phyloP scores from a whole-genome alignment of 2,113 vertebrate genomes.

The Bostrychus sinensis region DNA sequence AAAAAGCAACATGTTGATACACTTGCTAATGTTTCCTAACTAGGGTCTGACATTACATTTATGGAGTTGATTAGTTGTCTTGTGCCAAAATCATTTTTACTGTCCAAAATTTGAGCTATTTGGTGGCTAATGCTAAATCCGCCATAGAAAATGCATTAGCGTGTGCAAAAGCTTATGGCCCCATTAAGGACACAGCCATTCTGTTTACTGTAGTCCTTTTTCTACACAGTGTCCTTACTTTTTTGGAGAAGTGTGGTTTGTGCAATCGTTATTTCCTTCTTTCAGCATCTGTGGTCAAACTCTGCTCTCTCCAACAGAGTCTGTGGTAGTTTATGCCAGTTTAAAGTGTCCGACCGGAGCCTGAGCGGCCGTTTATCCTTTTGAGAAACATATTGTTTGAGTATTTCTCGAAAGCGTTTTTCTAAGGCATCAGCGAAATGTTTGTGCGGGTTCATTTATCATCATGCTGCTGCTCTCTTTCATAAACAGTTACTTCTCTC shows the following conservation, averaged over 20 bases:
- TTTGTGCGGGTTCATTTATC: slow-evolving; percentile 68
- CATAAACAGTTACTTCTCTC: slow-evolving; percentile 37
- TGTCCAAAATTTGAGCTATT: too few species aligned
- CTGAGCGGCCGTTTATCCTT: slow-evolving; percentile 52
- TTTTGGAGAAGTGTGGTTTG: not conserved
- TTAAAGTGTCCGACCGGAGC: slow-evolving; percentile 44
- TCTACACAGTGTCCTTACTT: too few species aligned
- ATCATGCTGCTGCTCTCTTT: slow-evolving; percentile 40
- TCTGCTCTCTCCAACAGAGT: slow-evolving; percentile 42
- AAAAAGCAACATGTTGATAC: too few species aligned
- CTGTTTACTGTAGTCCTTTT: not conserved
- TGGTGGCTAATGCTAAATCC: too few species aligned
- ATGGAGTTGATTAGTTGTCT: too few species aligned
- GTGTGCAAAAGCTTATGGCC: too few species aligned
- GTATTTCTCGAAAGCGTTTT: slow-evolving; percentile 40
- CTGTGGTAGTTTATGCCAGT: slow-evolving; percentile 43
- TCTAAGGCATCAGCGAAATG: slow-evolving; percentile 52
- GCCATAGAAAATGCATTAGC: too few species aligned
- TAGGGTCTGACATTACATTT: too few species aligned
- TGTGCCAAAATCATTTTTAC: too few species aligned
- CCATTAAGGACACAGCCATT: too few species aligned
- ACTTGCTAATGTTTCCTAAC: too few species aligned
- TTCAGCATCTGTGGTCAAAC: slow-evolving; percentile 37
- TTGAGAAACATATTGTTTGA: slow-evolving; percentile 49
- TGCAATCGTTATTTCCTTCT: slow-evolving; percentile 25